These are phyloP conservation scores for Cydia strobilella DNA, from an alignment of 1,140 invertebrate species.

Conservation along the genomic window DNA sequence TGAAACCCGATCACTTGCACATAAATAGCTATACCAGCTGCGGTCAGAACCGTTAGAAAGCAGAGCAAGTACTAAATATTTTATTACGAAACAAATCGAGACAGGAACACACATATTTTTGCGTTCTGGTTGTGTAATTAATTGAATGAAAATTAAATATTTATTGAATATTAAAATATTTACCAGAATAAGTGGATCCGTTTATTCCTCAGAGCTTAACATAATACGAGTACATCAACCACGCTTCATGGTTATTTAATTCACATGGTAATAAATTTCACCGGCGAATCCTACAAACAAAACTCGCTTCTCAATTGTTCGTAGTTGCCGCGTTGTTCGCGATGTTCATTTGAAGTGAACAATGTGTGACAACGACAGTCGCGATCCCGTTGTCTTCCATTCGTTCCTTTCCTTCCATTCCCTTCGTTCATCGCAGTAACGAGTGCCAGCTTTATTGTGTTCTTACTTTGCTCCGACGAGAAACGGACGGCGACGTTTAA, in stretches of 20 bases:
- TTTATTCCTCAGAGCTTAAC: not conserved
- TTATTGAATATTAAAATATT: not conserved
- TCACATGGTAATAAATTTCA: conserved; percentile 46
- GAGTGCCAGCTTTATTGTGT: conserved; percentile 50
- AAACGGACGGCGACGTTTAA: conserved; percentile 31
- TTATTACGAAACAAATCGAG: too few species aligned
- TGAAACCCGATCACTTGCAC: too few species aligned
- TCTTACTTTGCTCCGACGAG: conserved; percentile 19
- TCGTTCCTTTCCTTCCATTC: conserved; percentile 2
- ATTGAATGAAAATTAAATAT: not conserved
- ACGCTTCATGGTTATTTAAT: conserved; percentile 39
- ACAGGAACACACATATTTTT: not conserved
- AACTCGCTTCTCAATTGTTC: conserved; percentile 49
- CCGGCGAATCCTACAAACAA: conserved; percentile 41
- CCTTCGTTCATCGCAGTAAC: conserved; percentile 33
- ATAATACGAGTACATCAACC: conserved; percentile 18
- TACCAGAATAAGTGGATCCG: not conserved
- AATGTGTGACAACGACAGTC: conserved; percentile 50
- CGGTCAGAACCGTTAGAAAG: too few species aligned
- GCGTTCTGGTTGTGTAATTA: not conserved
- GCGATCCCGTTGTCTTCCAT: conserved; percentile 48
- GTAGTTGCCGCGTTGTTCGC: conserved; percentile 42
- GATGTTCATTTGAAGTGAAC: conserved; percentile 45
- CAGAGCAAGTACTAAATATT: too few species aligned
- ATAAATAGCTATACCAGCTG: too few species aligned